phyloP scores from a whole-genome alignment of 2,888 invertebrate genomes.

The Sesia bembeciformis region DNA sequence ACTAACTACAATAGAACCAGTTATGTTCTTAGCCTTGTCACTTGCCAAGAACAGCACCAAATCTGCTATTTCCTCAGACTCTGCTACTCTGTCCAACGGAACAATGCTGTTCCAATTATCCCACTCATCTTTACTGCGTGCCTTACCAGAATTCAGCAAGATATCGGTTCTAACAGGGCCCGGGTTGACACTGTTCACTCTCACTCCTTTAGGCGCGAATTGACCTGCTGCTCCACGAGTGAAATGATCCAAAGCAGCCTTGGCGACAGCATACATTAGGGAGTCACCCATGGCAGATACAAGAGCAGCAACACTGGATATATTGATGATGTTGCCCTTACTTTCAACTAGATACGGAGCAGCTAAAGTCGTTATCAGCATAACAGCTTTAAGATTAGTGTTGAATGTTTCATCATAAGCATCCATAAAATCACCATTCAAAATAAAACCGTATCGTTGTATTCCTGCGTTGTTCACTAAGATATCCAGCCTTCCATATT shows the following conservation, averaged over 20 bases:
- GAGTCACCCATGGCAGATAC: background rate
- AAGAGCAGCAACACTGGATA: conserved; percentile 5
- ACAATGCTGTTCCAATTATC: conserved; percentile 6
- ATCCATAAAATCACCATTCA: background rate
- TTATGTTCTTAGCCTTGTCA: conserved; percentile 26
- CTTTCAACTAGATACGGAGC: conserved; percentile 8
- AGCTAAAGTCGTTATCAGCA: conserved; percentile 5
- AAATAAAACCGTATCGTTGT: background rate
- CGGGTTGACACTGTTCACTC: conserved; percentile 9
- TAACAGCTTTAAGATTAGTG: conserved; percentile 7
- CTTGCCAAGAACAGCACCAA: conserved; percentile 23
- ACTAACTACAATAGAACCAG: conserved; percentile 18
- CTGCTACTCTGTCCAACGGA: conserved; percentile 17
- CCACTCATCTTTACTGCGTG: background rate
- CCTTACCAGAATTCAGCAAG: conserved; percentile 2
- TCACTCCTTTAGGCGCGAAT: conserved; percentile 7
- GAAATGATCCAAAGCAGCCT: conserved; percentile 10
- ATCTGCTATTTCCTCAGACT: conserved; percentile 23
- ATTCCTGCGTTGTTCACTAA: conserved; percentile 5
- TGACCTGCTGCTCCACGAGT: conserved; percentile 8
- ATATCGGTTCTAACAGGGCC: conserved; percentile 9
- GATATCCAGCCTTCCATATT: conserved; percentile 26
- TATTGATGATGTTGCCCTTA: conserved; percentile 9
- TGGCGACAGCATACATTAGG: conserved; percentile 5
- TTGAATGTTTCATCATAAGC: conserved; percentile 6